These are phyloP conservation scores for Otolemur garnettii DNA, from an alignment of 2,113 vertebrate species.

Conservation along the genomic window DNA sequence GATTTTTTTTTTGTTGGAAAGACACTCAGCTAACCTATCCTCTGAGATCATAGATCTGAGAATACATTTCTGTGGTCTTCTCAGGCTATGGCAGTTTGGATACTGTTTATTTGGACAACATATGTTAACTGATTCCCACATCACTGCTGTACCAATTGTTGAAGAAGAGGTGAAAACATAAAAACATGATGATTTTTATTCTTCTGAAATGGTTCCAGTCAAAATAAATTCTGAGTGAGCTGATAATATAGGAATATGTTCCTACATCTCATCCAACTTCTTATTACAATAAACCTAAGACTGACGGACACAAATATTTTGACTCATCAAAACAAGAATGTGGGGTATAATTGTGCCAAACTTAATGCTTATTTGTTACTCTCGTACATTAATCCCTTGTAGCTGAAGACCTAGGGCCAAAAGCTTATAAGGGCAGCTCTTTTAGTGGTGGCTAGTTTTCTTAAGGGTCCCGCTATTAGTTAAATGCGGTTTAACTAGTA, in stretches of 20 bases:
- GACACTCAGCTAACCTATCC: not conserved
- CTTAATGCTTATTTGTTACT: not conserved
- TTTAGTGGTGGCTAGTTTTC: not conserved
- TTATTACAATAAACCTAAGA: not conserved
- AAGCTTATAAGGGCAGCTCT: not conserved
- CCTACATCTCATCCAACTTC: not conserved
- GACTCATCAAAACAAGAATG: not conserved
- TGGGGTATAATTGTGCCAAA: not conserved
- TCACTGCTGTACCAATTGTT: not conserved
- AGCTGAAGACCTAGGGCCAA: not conserved
- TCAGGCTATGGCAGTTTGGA: not conserved
- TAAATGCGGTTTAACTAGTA: not conserved
- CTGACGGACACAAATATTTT: not conserved
- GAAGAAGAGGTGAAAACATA: not conserved
- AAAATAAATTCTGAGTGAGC: not conserved
- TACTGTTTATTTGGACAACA: not conserved
- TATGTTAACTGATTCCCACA: not conserved
- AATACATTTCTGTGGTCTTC: not conserved
- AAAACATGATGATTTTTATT: not conserved
- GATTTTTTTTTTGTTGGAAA: conserved; percentile 9
- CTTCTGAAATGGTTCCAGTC: not conserved
- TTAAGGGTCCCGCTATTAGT: not conserved
- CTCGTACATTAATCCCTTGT: not conserved
- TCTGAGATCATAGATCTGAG: not conserved
- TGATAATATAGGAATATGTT: not conserved